Evolutionary conservation across 2,797 vertebrate species (phyloP), one percentile per base, ranked within the genome.

Genomic region (Trachops cirrhosus): DNA sequence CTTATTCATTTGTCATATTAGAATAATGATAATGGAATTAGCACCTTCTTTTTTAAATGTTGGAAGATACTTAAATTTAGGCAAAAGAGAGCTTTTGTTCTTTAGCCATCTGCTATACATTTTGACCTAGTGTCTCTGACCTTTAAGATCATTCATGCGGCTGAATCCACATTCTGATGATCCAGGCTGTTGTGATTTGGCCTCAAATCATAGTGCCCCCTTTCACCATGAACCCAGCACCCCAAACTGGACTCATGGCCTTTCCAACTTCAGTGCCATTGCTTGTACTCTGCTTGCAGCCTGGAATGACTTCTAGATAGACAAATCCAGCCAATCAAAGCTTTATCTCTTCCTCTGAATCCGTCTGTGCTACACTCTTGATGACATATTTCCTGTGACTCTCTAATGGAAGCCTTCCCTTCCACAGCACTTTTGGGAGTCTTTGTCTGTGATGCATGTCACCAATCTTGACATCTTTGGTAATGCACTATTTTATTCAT

Each of bases 21-120:
- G 46, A 96, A n/a, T 95, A 77, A 59, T 62, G 37, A 80, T 91
- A 68, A 68, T 87, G 34, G 32, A 92, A 89, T 84, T 71, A 70
- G 12, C 37, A 82, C 52, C 29, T 77, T 67, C 24, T 92, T 96
- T 87, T 39, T 93, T 80, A 85, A 71, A 82, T 54, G 12, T 89
- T 86, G 37, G 12, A 90, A 85, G n/a, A 50, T 50, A 34, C 26
- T 89, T 71, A 79, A 52, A 48, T 73, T 75, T 92, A 80, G n/a
- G 26, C 15, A 26, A 80, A 83, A 71, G 59, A 44, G 2, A 24
- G 4, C 21, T 77, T 93, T 94, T 84, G 54, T 19, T 89, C 6
- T 80, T 82, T 73, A 75, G 41, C 52, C 67, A 15, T 67, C 67
- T 78, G n/a, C 26, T 89, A 32, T 26, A 19, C 79, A 15, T 82